Conservation (phyloP, 2,113 vertebrate genomes). For the Myotis davidii region DNA sequence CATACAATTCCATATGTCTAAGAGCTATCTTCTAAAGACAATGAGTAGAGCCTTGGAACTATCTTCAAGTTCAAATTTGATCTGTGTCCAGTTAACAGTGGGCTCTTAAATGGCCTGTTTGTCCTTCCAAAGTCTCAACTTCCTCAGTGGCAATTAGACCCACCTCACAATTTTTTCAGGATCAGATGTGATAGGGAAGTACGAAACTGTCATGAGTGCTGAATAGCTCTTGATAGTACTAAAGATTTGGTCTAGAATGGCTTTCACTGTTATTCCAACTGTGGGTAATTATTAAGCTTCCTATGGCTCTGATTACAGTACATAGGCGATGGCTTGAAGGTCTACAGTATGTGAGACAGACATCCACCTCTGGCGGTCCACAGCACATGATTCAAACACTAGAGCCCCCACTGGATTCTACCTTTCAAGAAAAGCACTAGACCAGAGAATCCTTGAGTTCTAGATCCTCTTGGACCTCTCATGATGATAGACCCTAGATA, state of each 20-base stretch:
- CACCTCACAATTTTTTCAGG: neutral
- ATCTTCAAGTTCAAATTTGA: neutral
- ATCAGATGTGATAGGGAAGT: neutral
- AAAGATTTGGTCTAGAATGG: neutral
- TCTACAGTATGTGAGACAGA: neutral
- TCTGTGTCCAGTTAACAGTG: neutral
- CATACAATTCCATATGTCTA: neutral
- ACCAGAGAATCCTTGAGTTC: neutral
- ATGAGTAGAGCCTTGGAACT: neutral
- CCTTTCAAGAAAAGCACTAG: neutral
- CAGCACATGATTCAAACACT: neutral
- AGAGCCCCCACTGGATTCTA: neutral
- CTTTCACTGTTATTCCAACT: neutral
- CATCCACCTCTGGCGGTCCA: neutral
- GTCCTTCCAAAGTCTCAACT: neutral
- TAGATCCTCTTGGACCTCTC: neutral
- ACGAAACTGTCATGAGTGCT: neutral
- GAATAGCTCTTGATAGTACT: neutral
- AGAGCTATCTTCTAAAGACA: neutral
- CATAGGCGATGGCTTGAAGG: neutral
- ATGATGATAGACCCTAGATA: fast-evolving
- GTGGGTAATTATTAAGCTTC: neutral
- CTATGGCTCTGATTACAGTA: neutral
- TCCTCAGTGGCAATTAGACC: neutral
- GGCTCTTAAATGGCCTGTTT: neutral